Conservation (phyloP, 2,888 invertebrate genomes). For the Pollenia labialis region DNA sequence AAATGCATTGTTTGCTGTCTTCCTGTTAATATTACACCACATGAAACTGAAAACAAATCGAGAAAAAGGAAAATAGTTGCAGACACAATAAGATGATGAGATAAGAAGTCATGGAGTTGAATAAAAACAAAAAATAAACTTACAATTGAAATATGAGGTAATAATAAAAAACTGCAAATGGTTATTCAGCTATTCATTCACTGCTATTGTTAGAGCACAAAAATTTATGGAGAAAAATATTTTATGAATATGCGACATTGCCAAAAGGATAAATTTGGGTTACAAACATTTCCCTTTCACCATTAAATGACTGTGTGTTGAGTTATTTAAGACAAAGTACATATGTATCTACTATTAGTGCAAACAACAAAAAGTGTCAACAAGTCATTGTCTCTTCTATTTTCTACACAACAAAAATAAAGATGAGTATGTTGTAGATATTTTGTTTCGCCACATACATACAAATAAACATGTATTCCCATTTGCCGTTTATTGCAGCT, state of each 20-base stretch:
- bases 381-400: slow-evolving; percentile 51
- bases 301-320: too few relatives aligned
- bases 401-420: slow-evolving; percentile 19
- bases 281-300: slow-evolving; percentile 45
- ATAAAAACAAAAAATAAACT: background rate
- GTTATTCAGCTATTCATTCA: background rate
- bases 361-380: background rate
- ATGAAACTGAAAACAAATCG: slow-evolving; percentile 17
- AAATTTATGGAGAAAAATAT: background rate
- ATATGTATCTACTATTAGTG: background rate
- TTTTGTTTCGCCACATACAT: slow-evolving; percentile 31
- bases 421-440: slow-evolving; percentile 34
- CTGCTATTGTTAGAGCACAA: too few relatives aligned
- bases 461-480: too few relatives aligned
- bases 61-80: slow-evolving; percentile 29
- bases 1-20: slow-evolving; percentile 35
- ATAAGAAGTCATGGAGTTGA: slow-evolving; percentile 44
- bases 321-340: too few relatives aligned
- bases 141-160: slow-evolving; percentile 51
- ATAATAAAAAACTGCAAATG: slow-evolving; percentile 33
- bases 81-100: slow-evolving; percentile 20
- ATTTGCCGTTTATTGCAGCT: background rate
- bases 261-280: slow-evolving; percentile 50
- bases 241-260: slow-evolving; percentile 6
- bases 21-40: slow-evolving; percentile 52